Evolutionary conservation across 92 coral and sea anemone species (phyloP).

Genomic region (Phenganax stokvisi): DNA sequence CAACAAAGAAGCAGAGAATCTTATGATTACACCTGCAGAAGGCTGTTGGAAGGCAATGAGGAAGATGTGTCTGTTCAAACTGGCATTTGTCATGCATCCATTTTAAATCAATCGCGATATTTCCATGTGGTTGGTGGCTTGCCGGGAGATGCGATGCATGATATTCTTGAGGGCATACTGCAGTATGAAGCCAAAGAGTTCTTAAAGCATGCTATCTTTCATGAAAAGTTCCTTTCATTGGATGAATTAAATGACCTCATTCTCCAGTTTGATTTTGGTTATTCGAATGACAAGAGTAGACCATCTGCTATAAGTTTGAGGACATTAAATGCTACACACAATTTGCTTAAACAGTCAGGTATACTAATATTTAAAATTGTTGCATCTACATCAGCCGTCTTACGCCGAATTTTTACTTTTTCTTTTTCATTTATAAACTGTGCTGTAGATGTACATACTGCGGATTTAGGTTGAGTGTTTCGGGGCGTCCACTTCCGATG

Average conservation of each 20-base stretch:
- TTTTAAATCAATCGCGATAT: slow-evolving; percentile 33
- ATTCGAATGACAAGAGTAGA: slow-evolving; percentile 28
- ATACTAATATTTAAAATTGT: slow-evolving; percentile 14
- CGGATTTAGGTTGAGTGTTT: too few relatives aligned
- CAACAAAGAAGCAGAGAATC: slow-evolving; percentile 26
- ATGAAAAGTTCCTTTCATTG: neutral
- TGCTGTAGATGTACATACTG: too few relatives aligned
- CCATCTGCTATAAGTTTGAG: slow-evolving; percentile 18
- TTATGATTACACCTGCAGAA: slow-evolving; percentile 39
- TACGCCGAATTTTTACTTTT: too few relatives aligned
- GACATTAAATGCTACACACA: neutral
- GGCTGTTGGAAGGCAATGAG: slow-evolving; percentile 1
- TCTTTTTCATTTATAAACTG: neutral
- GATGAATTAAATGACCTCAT: slow-evolving; percentile 14
- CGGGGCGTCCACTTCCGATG: too few relatives aligned
- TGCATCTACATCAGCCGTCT: too few relatives aligned
- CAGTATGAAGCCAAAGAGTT: slow-evolving; percentile 43
- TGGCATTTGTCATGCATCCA: slow-evolving; percentile 36
- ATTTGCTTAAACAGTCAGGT: slow-evolving; percentile 18
- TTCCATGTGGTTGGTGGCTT: slow-evolving; percentile 40
- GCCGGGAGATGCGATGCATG: slow-evolving; percentile 49
- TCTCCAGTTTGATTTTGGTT: slow-evolving; percentile 38
- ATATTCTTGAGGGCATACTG: slow-evolving; percentile 33
- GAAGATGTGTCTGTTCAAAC: slow-evolving; percentile 28
- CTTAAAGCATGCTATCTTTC: slow-evolving; percentile 2